phyloP scores from a whole-genome alignment of 2,797 vertebrate genomes.

The Spinus pinus region DNA sequence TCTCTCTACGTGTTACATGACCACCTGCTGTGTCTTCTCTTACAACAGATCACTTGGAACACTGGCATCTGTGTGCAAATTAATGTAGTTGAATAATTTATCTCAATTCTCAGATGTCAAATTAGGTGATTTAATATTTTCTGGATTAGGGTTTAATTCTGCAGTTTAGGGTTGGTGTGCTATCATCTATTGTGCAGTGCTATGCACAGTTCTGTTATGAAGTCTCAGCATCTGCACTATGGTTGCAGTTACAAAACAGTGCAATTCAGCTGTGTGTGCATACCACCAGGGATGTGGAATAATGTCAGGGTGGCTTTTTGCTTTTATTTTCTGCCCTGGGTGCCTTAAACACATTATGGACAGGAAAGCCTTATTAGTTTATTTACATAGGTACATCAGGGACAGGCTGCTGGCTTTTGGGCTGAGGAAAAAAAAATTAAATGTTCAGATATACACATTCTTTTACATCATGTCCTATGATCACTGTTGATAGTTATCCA shows the following conservation, averaged over 20 bases:
- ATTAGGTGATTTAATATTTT: not conserved
- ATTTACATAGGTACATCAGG: not conserved
- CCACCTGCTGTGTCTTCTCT: not conserved
- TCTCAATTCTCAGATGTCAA: not conserved
- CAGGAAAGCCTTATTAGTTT: not conserved
- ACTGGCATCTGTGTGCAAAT: not conserved
- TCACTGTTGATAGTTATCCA: not conserved
- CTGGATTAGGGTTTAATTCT: not conserved
- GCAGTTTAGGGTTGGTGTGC: not conserved
- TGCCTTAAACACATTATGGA: not conserved
- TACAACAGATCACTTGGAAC: not conserved
- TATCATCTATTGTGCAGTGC: rapidly evolving
- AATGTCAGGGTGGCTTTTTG: not conserved
- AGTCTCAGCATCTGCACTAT: not conserved
- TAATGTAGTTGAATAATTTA: not conserved
- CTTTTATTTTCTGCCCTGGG: not conserved
- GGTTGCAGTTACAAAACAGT: not conserved
- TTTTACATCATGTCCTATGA: not conserved
- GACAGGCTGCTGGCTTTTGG: not conserved
- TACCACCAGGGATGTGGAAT: not conserved
- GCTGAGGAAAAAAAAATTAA: not conserved
- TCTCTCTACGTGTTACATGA: not conserved
- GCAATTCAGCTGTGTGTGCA: rapidly evolving
- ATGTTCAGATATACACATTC: not conserved
- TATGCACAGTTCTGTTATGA: not conserved